These are phyloP conservation scores for Pemphredon lugubris DNA, from an alignment of 2,888 invertebrate species.

Conservation along the genomic window DNA sequence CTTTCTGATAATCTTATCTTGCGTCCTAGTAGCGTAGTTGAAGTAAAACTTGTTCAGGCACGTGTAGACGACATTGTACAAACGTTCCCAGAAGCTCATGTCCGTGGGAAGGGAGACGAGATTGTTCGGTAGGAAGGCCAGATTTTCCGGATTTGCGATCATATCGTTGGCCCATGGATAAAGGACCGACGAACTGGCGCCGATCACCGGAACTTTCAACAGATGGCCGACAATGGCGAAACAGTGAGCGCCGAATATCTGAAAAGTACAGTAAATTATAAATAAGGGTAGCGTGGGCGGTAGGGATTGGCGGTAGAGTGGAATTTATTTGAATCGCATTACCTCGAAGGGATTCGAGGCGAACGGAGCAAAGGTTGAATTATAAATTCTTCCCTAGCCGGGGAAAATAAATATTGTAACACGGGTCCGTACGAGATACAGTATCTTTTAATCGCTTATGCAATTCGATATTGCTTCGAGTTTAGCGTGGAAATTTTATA, in stretches of 20 bases:
- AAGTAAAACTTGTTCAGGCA: slow-evolving; percentile 53
- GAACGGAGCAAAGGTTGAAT: too few species aligned
- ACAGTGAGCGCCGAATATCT: slow-evolving; percentile 72
- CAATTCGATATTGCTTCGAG: too few species aligned
- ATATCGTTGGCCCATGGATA: slow-evolving; percentile 71
- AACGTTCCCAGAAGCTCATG: slow-evolving; percentile 69
- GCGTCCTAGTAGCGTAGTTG: slow-evolving; percentile 23
- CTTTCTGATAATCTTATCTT: slow-evolving; percentile 63
- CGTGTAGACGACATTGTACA: slow-evolving; percentile 62
- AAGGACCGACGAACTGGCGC: slow-evolving; percentile 60
- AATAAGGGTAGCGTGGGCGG: too few species aligned
- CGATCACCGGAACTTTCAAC: slow-evolving; percentile 70
- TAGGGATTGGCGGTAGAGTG: too few species aligned
- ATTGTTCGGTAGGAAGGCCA: slow-evolving; percentile 66
- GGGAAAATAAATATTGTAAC: too few species aligned
- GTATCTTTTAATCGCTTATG: too few species aligned
- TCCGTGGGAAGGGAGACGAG: slow-evolving; percentile 42
- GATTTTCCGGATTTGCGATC: slow-evolving; percentile 70
- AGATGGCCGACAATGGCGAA: slow-evolving; percentile 68
- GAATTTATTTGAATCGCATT: too few species aligned
- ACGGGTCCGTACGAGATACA: too few species aligned
- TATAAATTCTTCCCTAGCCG: too few species aligned
- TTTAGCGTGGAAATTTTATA: too few species aligned
- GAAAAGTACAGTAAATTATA: too few species aligned
- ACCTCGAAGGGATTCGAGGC: too few species aligned